Conservation (phyloP, 2,113 vertebrate species). For the Marcusenius ussheri region DNA sequence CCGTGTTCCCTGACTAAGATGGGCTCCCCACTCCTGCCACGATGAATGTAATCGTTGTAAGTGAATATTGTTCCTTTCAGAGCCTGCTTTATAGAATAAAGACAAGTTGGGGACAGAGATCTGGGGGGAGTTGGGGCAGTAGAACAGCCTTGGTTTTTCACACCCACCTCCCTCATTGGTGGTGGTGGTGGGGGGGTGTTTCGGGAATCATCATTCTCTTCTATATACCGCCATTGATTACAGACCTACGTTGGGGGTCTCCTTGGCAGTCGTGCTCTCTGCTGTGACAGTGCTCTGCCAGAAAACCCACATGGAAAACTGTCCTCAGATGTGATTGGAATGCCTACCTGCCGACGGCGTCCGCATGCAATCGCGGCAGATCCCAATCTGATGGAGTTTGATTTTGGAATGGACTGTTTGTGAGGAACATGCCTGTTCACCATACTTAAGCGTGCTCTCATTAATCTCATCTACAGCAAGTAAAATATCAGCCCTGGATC, state of each 20-base stretch:
- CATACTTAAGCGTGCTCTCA: background rate
- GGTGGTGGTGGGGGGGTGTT: background rate
- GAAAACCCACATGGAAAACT: background rate
- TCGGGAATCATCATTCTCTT: background rate
- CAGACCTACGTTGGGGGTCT: conserved; percentile 48
- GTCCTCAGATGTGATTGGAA: background rate
- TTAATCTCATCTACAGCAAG: background rate
- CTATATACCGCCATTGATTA: conserved; percentile 49
- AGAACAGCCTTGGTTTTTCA: too few relatives aligned
- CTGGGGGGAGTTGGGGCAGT: background rate
- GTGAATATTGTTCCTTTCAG: conserved; percentile 22
- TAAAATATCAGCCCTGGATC: background rate
- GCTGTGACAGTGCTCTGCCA: background rate
- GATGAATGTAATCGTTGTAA: conserved; percentile 31
- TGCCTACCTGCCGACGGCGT: too few relatives aligned
- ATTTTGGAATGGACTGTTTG: background rate
- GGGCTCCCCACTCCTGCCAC: background rate
- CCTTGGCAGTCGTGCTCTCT: background rate
- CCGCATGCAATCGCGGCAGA: background rate
- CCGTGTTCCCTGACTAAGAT: background rate
- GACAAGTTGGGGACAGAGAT: background rate
- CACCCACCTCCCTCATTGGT: background rate
- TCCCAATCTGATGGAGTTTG: background rate
- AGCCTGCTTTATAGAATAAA: background rate
- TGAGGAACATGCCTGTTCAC: background rate